Evolutionary conservation across 2,888 invertebrate species (phyloP).

Genomic region (Sesia bembeciformis): DNA sequence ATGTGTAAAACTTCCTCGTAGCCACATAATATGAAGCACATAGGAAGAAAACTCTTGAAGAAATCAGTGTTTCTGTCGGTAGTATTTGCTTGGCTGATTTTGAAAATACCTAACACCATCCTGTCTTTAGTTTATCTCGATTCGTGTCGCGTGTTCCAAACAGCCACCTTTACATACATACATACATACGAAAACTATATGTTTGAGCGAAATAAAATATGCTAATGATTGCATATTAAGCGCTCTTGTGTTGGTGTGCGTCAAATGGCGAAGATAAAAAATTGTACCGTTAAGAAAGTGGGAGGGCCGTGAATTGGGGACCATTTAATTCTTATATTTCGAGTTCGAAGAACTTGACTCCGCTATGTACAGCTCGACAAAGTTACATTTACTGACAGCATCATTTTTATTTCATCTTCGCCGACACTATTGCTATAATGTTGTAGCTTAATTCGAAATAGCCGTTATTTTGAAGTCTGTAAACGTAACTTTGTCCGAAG

Average conservation of each 20-base stretch:
- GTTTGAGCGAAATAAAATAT: constrained; percentile 25
- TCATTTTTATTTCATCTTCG: background rate
- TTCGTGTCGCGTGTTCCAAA: no score
- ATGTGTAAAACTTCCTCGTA: no score
- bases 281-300: constrained; percentile 14
- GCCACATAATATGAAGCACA: no score
- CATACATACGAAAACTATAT: constrained; percentile 14
- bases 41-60: no score
- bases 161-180: no score
- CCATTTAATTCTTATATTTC: constrained; percentile 12
- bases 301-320: constrained; percentile 4
- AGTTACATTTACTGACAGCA: background rate
- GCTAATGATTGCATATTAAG: constrained; percentile 27
- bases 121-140: no score
- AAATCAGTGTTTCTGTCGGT: no score
- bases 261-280: constrained; percentile 12
- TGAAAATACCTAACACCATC: no score
- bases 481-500: background rate
- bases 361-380: constrained; percentile 4
- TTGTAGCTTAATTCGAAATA: background rate
- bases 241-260: constrained; percentile 14
- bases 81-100: no score
- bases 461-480: background rate
- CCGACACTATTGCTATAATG: background rate
- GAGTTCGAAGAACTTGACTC: constrained; percentile 21